phyloP scores from a whole-genome alignment of 2,888 invertebrate genomes.

The Choristoneura rosaceana region DNA sequence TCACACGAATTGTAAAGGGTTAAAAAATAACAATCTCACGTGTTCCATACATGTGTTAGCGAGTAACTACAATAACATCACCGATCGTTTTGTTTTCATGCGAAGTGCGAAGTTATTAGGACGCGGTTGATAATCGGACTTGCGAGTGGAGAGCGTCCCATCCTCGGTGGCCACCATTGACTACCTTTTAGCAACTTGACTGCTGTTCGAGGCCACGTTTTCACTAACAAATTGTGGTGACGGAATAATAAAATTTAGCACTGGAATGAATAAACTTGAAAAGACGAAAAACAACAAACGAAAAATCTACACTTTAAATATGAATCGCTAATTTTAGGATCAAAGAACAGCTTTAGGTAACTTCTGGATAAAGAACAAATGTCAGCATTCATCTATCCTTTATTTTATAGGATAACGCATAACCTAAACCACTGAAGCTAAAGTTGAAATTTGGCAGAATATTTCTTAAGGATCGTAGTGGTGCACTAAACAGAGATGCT shows the following conservation, averaged over 20 bases:
- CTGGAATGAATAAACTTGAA: not conserved
- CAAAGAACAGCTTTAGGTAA: too few relatives aligned
- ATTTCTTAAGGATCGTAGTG: too few relatives aligned
- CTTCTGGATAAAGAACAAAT: too few relatives aligned
- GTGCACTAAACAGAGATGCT: too few relatives aligned
- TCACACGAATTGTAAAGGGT: not conserved
- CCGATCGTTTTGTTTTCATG: conserved; percentile 10
- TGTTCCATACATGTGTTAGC: not conserved
- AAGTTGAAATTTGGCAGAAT: too few relatives aligned
- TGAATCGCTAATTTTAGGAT: too few relatives aligned
- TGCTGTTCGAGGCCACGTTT: conserved; percentile 21
- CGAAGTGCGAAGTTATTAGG: conserved; percentile 12
- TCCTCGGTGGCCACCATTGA: conserved; percentile 17
- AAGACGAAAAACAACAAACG: not conserved
- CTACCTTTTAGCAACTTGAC: conserved; percentile 23
- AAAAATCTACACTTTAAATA: too few relatives aligned
- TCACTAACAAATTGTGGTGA: conserved; percentile 27
- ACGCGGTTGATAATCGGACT: conserved; percentile 6
- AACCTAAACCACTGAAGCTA: too few relatives aligned
- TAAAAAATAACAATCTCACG: not conserved
- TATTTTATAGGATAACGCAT: too few relatives aligned
- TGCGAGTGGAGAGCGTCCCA: conserved; percentile 10
- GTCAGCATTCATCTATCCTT: too few relatives aligned
- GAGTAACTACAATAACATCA: not conserved
- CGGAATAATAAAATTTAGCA: conserved; percentile 18